Conservation (phyloP, 2,888 invertebrate species). For the Lithophane leautieri region DNA sequence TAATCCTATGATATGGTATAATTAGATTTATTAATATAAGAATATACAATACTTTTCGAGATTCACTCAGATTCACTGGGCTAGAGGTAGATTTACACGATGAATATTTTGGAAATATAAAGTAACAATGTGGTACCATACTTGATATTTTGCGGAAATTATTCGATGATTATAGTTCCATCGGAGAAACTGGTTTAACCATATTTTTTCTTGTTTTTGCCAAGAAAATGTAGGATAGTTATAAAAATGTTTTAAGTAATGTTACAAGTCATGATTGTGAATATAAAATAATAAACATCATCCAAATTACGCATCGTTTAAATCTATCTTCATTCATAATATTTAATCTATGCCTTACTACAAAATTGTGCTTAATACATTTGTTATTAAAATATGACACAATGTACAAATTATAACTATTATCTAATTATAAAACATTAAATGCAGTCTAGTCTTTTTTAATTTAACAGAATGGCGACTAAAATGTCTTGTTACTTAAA, state of each 20-base stretch:
- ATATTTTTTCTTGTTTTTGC: not conserved
- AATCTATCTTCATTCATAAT: not conserved
- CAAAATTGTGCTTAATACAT: constrained; percentile 62
- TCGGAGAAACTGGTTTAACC: not conserved
- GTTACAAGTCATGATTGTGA: not conserved
- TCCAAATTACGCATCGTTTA: constrained; percentile 12
- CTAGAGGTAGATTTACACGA: constrained; percentile 25
- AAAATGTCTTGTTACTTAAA: constrained; percentile 56
- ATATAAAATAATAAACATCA: not conserved
- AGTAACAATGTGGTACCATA: not conserved
- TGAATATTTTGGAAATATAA: not conserved
- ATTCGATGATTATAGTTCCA: not conserved
- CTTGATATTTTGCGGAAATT: not conserved
- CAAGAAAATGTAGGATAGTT: not conserved
- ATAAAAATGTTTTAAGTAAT: not conserved
- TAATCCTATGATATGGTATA: constrained; percentile 70
- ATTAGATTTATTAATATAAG: constrained; percentile 55
- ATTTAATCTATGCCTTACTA: constrained; percentile 19
- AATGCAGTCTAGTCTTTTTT: constrained; percentile 80
- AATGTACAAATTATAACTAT: constrained; percentile 70
- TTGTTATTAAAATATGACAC: constrained; percentile 78
- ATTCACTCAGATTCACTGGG: constrained; percentile 31
- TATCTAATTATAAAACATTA: constrained; percentile 68
- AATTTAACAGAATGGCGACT: constrained; percentile 68
- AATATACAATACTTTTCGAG: constrained; percentile 50